Percentiles rank a stretch among this genome's conserved stretches.
These are phyloP conservation scores for Selenia dentaria DNA, from an alignment of 2,888 invertebrate genomes.

Conservation along the genomic window DNA sequence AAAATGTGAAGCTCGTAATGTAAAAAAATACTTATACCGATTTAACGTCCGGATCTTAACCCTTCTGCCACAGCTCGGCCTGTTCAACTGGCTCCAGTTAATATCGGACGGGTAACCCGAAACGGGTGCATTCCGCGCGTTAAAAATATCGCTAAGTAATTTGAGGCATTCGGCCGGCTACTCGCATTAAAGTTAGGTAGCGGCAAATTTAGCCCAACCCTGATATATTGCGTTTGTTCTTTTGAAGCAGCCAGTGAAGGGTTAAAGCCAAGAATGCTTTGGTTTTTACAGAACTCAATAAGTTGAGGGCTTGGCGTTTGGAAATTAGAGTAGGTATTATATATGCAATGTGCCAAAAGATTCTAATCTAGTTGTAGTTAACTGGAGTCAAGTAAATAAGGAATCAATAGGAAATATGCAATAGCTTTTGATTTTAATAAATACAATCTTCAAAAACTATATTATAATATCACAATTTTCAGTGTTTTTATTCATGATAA, in stretches of 20 bases:
- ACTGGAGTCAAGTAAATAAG: no score
- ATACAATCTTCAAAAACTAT: no score
- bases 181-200: slow-evolving; percentile 78
- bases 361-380: no score
- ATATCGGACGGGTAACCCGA: slow-evolving; percentile 75
- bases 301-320: slow-evolving; percentile 44
- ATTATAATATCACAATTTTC: no score
- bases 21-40: slow-evolving; percentile 35
- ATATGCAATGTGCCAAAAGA: no score
- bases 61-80: slow-evolving; percentile 43
- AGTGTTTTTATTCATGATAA: no score
- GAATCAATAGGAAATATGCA: no score
- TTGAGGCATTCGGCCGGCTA: slow-evolving; percentile 76
- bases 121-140: slow-evolving; percentile 78
- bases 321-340: background rate
- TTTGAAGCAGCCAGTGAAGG: slow-evolving; percentile 81
- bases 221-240: slow-evolving; percentile 84
- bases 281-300: slow-evolving; percentile 81
- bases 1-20: slow-evolving; percentile 35
- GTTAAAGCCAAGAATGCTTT: slow-evolving; percentile 84
- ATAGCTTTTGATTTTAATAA: no score
- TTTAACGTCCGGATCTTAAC: slow-evolving; percentile 52
- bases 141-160: slow-evolving; percentile 83
- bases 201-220: slow-evolving; percentile 80
- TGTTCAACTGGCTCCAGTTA: slow-evolving; percentile 56